Evolutionary conservation across 2,888 invertebrate genomes (phyloP), one percentile per base, ranked within the genome.

Genomic region (Glaucopsyche alexis): DNA sequence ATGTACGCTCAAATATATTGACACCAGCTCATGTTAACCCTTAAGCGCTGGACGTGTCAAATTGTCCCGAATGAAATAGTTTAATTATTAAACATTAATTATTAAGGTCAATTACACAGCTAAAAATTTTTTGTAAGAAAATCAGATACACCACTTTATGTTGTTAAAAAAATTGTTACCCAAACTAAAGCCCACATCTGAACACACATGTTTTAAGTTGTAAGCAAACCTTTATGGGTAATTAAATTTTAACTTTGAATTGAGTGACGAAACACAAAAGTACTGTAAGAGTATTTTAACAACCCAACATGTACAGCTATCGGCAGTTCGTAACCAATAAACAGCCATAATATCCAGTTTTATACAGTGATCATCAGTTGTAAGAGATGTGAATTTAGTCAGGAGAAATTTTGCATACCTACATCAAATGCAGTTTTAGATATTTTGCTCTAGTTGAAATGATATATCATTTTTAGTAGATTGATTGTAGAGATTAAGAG

Each of bases 151-250:
- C n/a, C n/a, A 16, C 50, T n/a, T 16, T 8, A 52, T 16, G 7
- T 16, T 11, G 55, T 19, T 55, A 19, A 55, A 16, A 55, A 55
- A 42, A 42, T 7, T 42, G n/a, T 66, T 42, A 42, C 66, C 42
- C 16, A 42, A 66, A 66, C 42, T n/a, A 66, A 66, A n/a, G n/a
- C 16, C 66, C 19, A 42, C 66, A 42, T 66, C 55, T 55, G 42
- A 5, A 40, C 42, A 40, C 42, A 66, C 42, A 66, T 66, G 42
- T 66, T 66, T 42, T 9, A 66, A 66, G 66, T 60, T 60, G 60
- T 66, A 66, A 66, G 66, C 66, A 66, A 66, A 42, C 66, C 66
- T 66, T 66, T 66, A 66, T 66, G 66, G 66, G 66, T 19, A 66
- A 42, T 66, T 42, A 66, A 66, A 66, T 66, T 38, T 42, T 42